Evolutionary conservation across 2,113 vertebrate species (phyloP), one percentile per base, ranked within the genome.

Genomic region (Gymnocephalus cernua): DNA sequence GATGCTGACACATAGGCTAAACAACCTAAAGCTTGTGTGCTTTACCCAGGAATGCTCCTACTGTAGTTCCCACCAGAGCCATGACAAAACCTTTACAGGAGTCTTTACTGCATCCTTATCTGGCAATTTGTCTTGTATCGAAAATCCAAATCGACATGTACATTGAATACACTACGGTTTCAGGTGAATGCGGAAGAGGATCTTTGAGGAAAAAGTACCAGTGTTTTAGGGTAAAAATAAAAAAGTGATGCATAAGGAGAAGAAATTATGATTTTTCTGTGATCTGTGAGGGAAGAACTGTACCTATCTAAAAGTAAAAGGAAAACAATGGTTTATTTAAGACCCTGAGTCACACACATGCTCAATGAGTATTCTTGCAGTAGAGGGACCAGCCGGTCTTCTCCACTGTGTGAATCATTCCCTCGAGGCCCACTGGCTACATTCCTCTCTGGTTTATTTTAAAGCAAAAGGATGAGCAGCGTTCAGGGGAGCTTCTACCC

Each of bases 371-470:
- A 44, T 80, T 86, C 70, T 32, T 76, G 74, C 74, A 83, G 69
- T 23, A 41, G 48, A 67, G 56, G 44, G 61, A 78, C 35, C 41
- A 57, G 56, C 80, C 80, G 80, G 89, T 78, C 71, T 41, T 35
- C 83, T 88, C 80, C 86, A 61, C 83, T 84, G 69, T 79, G 59
- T 85, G 84, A 85, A 87, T 86, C 77, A 62, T 61, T 71, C 88
- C 90, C 90, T 72, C 4, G 41, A 77, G 86, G 86, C 88, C 48
- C 54, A 63, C 56, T 72, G 79, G 67, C 89, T 44, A 44, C 93
- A 94, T 95, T 94, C 91, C 91, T 91, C 90, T 77, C 75, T 70
- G 80, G 91, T 91, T 93, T 92, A 94, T 92, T 94, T 94, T 93
- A 94, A 91, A 92, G 90, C 68, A 81, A 87, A 91, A 92, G 79